Percentiles rank a stretch among this genome's conserved stretches.
Evolutionary conservation across 2,797 vertebrate genomes (phyloP).

Genomic region (Paedocypris micromegethes): DNA sequence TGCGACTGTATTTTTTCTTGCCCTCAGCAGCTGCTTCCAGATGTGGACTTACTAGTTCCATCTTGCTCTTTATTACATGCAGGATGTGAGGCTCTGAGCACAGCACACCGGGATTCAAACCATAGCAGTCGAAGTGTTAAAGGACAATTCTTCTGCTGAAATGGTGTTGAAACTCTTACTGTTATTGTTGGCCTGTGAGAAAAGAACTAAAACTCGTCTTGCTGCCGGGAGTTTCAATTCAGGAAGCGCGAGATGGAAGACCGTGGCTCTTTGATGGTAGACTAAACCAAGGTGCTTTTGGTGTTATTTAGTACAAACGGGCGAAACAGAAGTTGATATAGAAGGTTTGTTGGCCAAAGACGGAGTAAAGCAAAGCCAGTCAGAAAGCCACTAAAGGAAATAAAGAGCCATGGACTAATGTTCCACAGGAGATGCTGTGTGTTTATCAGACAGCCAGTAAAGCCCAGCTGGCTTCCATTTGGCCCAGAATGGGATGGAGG

Average conservation of each 20-base stretch:
- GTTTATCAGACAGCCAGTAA: constrained; percentile 53
- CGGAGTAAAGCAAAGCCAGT: constrained; percentile 37
- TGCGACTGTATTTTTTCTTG: constrained; percentile 14
- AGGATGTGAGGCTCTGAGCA: constrained; percentile 6
- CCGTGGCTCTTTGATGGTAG: constrained; percentile 9
- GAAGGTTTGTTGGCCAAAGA: background rate
- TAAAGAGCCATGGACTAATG: constrained; percentile 39
- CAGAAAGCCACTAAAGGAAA: constrained; percentile 41
- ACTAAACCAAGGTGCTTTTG: too few relatives aligned
- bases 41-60: constrained; percentile 31
- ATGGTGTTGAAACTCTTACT: constrained; percentile 2
- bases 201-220: constrained; percentile 4
- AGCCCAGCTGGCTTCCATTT: constrained; percentile 55
- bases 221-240: constrained; percentile 15
- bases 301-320: too few relatives aligned
- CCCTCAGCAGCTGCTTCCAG: constrained; percentile 37
- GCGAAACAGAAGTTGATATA: too few relatives aligned
- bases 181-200: too few relatives aligned
- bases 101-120: constrained; percentile 14
- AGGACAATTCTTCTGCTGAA: constrained; percentile 16
- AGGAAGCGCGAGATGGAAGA: constrained; percentile 32
- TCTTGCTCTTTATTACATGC: constrained; percentile 22
- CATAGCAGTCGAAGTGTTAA: constrained; percentile 15
- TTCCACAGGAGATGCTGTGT: constrained; percentile 44
- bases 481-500: constrained; percentile 36